Conservation (phyloP, 2,888 invertebrate genomes). For the Achlya flavicornis region DNA sequence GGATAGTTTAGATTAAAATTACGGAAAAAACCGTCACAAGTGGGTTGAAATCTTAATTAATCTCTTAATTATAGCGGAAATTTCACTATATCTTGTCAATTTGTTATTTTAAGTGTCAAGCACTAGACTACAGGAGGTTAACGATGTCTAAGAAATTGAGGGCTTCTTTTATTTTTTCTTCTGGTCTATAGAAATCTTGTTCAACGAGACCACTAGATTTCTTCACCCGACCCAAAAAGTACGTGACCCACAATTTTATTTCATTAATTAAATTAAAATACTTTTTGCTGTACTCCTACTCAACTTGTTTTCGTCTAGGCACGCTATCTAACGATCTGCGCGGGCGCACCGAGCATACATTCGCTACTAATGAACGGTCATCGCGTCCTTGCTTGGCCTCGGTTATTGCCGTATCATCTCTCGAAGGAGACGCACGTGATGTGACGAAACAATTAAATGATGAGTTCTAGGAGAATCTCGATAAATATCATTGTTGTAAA, state of each 20-base stretch:
- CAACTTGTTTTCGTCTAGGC: conserved; percentile 34
- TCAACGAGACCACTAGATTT: neutral
- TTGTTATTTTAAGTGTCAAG: neutral
- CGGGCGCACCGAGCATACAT: conserved; percentile 30
- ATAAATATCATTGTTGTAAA: neutral
- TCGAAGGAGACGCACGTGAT: conserved; percentile 22
- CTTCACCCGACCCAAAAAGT: neutral
- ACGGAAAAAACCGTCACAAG: conserved; percentile 34
- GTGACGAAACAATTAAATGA: conserved; percentile 18
- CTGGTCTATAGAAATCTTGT: neutral
- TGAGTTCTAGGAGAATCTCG: neutral
- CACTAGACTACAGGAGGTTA: neutral
- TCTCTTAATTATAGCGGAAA: conserved; percentile 31
- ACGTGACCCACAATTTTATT: conserved; percentile 23
- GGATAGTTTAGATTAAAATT: conserved; percentile 51
- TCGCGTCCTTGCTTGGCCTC: conserved; percentile 31
- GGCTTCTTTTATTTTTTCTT: neutral
- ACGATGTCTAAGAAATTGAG: neutral
- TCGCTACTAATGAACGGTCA: conserved; percentile 27
- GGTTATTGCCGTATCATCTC: conserved; percentile 31
- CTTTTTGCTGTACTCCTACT: conserved; percentile 21
- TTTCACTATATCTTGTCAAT: conserved; percentile 8
- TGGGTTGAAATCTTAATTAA: conserved; percentile 39
- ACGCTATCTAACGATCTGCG: conserved; percentile 49
- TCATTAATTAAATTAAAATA: conserved; percentile 40